phyloP scores from a whole-genome alignment of 1,140 invertebrate species.

The Listronotus bonariensis region DNA sequence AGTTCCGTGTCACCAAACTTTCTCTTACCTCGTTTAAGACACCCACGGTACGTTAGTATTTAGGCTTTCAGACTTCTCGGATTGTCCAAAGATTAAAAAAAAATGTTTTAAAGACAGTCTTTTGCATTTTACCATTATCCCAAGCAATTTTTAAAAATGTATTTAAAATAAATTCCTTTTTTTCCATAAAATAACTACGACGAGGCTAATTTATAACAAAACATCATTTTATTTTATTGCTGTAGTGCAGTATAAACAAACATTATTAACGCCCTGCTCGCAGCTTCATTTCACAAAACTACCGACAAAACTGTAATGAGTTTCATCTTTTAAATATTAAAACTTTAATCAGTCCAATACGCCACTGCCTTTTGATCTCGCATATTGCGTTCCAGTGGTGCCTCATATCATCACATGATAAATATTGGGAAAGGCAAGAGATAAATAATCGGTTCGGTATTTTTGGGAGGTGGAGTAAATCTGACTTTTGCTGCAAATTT shows the following conservation, averaged over 20 bases:
- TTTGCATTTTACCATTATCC: too few relatives aligned
- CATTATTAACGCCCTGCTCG: slow-evolving; percentile 23
- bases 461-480: not conserved
- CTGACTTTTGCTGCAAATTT: too few relatives aligned
- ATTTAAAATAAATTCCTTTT: too few relatives aligned
- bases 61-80: too few relatives aligned
- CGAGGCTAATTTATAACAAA: not conserved
- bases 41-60: too few relatives aligned
- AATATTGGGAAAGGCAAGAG: not conserved
- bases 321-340: slow-evolving; percentile 37
- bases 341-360: slow-evolving; percentile 33
- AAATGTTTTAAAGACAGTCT: too few relatives aligned
- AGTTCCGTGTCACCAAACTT: too few relatives aligned
- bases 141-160: too few relatives aligned
- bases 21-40: too few relatives aligned
- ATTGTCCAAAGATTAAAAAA: too few relatives aligned
- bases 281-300: slow-evolving; percentile 28
- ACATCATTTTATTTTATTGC: slow-evolving; percentile 3
- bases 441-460: not conserved
- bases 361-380: slow-evolving; percentile 31
- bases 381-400: slow-evolving; percentile 4
- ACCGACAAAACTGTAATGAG: slow-evolving; percentile 34
- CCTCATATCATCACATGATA: slow-evolving; percentile 1
- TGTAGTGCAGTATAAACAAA: slow-evolving; percentile 19
- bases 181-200: not conserved